phyloP scores from a whole-genome alignment of 2,888 invertebrate species.

The Chloroclystis v-ata region DNA sequence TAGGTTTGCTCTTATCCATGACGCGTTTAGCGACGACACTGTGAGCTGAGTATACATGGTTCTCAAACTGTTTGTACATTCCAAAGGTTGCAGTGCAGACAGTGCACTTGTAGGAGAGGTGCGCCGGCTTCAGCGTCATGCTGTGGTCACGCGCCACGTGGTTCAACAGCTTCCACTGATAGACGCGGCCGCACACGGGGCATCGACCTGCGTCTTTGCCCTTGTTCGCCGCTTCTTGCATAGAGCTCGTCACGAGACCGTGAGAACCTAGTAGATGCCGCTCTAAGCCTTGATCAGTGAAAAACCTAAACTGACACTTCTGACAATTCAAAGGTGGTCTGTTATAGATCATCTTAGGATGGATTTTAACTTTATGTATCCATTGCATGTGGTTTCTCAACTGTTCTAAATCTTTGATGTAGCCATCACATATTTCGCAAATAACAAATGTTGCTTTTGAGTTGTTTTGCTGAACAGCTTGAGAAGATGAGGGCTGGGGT shows the following conservation, averaged over 20 bases:
- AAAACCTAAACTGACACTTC: conserved; percentile 97
- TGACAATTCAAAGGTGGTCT: conserved; percentile 96
- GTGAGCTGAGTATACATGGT: conserved; percentile 96
- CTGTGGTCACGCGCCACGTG: conserved; percentile 96
- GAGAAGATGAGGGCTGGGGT: conserved; percentile 68
- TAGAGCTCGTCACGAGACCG: conserved; percentile 95
- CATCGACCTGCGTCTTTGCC: conserved; percentile 96
- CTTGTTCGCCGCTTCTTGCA: conserved; percentile 97
- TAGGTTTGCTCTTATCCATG: conserved; percentile 82
- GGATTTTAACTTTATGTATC: conserved; percentile 98
- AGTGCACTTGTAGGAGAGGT: conserved; percentile 95
- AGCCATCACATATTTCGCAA: conserved; percentile 98
- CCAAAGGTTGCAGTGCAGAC: conserved; percentile 97
- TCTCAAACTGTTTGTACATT: conserved; percentile 97
- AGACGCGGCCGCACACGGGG: conserved; percentile 95
- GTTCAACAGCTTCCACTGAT: conserved; percentile 89
- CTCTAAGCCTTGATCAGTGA: conserved; percentile 97
- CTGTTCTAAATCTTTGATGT: conserved; percentile 97
- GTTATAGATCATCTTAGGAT: conserved; percentile 97
- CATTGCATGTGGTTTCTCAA: conserved; percentile 97
- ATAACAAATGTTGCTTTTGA: conserved; percentile 93
- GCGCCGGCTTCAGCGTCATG: conserved; percentile 95
- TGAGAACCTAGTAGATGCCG: conserved; percentile 96
- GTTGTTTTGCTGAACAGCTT: conserved; percentile 45
- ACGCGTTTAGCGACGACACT: conserved; percentile 93